Base-by-base conservation (phyloP, 2,888 invertebrate species). In the Cremastinae sp. region DNA sequence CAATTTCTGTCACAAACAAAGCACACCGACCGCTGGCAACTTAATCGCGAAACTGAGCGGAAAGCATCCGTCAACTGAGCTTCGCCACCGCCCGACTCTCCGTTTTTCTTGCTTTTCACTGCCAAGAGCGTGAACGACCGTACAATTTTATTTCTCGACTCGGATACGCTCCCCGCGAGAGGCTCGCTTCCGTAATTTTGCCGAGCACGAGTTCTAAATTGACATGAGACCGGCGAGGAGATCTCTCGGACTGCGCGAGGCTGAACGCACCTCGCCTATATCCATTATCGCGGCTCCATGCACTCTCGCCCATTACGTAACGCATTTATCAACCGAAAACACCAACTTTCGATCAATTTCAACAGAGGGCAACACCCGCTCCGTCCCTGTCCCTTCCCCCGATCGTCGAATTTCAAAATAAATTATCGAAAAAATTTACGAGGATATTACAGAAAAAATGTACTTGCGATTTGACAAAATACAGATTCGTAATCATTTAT, bases 21-120 rank as follows among this genome's bases (percentile, higher is more conserved):
- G 34, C 70, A 70, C 70, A 70, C 70, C 70, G 61, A 70, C 70
- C 53, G 70, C 61, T 70, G 70, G 70, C 70, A 70, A 70, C 51
- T 70, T 61, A 41, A 53, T 41, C 51, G 53, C 59, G 45, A 61
- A 70, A 70, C 70, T 70, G 70, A 58, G 53, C 61, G 10, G 20
- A 14, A 20, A 61, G 34, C 53, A 53, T 70, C 47, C 36, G 66
- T 36, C 70, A 43, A 53, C 53, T 51, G 8, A 9, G 1, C n/a
- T 8, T 12, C 45, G 2, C 16, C 66, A 12, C 43, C 7, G 18
- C 41, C 9, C 16, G 9, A 8, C 3, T n/a, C 43, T 18, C 34
- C 10, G 36, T 14, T 18, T 47, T 68, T 28, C 47, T 68, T 58
- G 47, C 22, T 38, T 12, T 59, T 20, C 18, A 43, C 51, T 9